Conservation (phyloP, 2,797 vertebrate genomes). For the Threskiornis aethiopicus region DNA sequence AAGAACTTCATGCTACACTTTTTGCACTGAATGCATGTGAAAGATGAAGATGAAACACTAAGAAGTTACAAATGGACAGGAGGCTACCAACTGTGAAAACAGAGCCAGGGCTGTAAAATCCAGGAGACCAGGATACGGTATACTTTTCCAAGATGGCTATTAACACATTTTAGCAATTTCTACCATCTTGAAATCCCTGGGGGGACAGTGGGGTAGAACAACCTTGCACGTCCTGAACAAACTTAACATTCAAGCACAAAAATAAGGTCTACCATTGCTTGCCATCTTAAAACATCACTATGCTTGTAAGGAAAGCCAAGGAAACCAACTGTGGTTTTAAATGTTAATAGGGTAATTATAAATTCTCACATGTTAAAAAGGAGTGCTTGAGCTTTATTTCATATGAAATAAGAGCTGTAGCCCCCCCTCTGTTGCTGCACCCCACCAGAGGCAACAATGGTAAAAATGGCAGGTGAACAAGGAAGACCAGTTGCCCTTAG, state of each 20-base stretch:
- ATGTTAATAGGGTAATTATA: background rate
- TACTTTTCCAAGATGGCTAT: background rate
- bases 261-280: background rate
- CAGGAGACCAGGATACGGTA: background rate
- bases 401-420: background rate
- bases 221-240: background rate
- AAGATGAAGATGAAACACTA: background rate
- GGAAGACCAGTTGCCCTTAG: background rate
- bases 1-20: background rate
- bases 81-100: background rate
- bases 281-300: background rate
- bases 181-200: background rate
- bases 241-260: background rate
- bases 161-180: background rate
- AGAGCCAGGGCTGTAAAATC: background rate
- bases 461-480: background rate
- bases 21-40: background rate
- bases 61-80: background rate
- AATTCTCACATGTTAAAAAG: background rate
- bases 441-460: background rate
- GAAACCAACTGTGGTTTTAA: background rate
- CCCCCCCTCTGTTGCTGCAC: background rate
- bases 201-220: rapidly evolving
- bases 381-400: background rate
- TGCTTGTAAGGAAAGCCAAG: background rate